phyloP scores from a whole-genome alignment of 2,113 vertebrate genomes.

The Anthoscopus minutus region DNA sequence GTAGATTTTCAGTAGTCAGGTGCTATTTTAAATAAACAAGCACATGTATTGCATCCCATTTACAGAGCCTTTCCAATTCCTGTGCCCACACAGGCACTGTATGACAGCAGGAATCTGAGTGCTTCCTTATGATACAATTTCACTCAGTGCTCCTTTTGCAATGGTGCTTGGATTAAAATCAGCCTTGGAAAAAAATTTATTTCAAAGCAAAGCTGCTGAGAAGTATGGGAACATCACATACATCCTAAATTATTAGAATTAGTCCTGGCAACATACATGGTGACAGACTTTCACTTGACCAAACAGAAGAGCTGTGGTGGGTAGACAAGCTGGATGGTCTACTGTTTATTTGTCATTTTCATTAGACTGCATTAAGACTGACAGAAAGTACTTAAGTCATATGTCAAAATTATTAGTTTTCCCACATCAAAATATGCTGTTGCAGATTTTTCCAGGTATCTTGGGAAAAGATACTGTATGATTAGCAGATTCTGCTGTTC shows the following conservation, averaged over 20 bases:
- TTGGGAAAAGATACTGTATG: background rate
- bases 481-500: background rate
- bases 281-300: background rate
- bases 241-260: background rate
- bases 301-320: background rate
- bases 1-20: accelerated
- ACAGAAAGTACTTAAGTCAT: background rate
- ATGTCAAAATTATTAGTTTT: background rate
- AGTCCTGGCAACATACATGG: background rate
- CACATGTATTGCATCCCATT: background rate
- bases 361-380: background rate
- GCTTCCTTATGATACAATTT: background rate
- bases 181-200: background rate
- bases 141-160: background rate
- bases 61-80: background rate
- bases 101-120: background rate
- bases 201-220: background rate
- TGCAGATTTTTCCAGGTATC: background rate
- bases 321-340: background rate
- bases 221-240: background rate
- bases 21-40: background rate
- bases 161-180: background rate
- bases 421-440: background rate
- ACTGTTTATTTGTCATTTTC: background rate
- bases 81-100: background rate